A percentile compares a stretch with the other conserved stretches of the same genome.
Evolutionary conservation across 2,113 vertebrate genomes (phyloP).

Genomic region (Clarias batrachus): DNA sequence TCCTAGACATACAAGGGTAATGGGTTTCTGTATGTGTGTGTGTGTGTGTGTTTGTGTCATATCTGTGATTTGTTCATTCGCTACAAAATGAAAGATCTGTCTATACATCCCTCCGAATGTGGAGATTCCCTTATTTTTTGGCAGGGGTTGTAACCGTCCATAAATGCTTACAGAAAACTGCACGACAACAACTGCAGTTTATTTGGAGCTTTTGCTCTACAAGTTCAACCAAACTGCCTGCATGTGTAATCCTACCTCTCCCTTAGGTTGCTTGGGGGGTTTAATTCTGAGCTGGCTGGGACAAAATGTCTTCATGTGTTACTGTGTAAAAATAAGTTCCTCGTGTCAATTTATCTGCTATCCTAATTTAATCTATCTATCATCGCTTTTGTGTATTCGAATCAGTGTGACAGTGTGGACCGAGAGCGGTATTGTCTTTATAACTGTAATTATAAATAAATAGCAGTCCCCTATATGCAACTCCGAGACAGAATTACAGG

Average conservation of each 20-base stretch:
- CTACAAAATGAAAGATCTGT: too few species aligned
- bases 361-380: background rate
- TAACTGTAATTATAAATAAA: slow-evolving; percentile 9
- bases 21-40: too few species aligned
- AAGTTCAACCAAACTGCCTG: background rate
- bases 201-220: background rate
- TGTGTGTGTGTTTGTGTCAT: too few species aligned
- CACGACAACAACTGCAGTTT: background rate
- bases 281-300: background rate
- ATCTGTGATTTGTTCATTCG: too few species aligned
- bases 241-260: background rate
- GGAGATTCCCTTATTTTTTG: too few species aligned
- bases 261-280: background rate
- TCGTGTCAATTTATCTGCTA: background rate
- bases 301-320: slow-evolving; percentile 4
- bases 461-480: background rate
- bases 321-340: slow-evolving; percentile 7
- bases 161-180: background rate
- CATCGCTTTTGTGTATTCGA: background rate
- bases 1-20: too few species aligned
- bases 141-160: background rate
- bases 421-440: background rate
- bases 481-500: background rate
- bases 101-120: too few species aligned
- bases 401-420: background rate